Percentiles rank a stretch among this genome's conserved stretches.
phyloP scores from a whole-genome alignment of 2,113 vertebrate species.

The Tamias sibiricus region DNA sequence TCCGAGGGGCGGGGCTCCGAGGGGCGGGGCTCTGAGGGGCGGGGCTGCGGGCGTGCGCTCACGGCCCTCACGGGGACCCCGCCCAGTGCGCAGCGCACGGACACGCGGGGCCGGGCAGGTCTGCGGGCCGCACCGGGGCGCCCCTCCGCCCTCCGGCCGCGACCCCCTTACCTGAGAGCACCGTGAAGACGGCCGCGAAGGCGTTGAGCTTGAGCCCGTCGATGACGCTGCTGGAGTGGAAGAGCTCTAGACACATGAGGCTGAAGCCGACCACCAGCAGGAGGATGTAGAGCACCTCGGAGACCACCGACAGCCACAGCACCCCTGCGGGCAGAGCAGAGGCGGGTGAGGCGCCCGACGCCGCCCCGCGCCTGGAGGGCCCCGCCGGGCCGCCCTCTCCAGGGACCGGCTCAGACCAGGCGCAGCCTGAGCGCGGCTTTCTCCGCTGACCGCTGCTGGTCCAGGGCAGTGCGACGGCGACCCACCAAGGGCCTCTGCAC shows the following conservation, averaged over 20 bases:
- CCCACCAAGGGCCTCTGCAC: too few relatives aligned
- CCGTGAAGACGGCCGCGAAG: slow-evolving; percentile 98
- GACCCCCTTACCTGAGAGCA: slow-evolving; percentile 92
- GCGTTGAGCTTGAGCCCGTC: slow-evolving; percentile 98
- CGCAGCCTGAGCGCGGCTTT: accelerated
- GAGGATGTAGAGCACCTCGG: slow-evolving; percentile 97
- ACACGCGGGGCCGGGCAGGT: too few relatives aligned
- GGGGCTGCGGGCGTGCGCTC: too few relatives aligned
- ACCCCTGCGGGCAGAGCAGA: slow-evolving; percentile 89
- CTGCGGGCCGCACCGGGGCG: too few relatives aligned
- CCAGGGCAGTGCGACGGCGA: too few relatives aligned
- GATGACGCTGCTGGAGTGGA: slow-evolving; percentile 97
- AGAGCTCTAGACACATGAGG: slow-evolving; percentile 98
- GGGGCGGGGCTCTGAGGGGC: not conserved
- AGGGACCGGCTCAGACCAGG: not conserved
- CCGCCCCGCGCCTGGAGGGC: accelerated
- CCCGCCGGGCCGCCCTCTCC: not conserved
- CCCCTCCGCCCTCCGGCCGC: too few relatives aligned
- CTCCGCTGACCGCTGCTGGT: not conserved
- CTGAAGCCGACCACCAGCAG: slow-evolving; percentile 97
- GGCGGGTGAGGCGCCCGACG: not conserved
- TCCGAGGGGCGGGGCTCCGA: not conserved
- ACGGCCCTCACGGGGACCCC: too few relatives aligned
- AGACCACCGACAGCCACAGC: slow-evolving; percentile 97
- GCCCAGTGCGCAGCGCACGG: not conserved